These are phyloP conservation scores for Xestia ashworthii DNA, from an alignment of 2,888 invertebrate species.

Conservation along the genomic window DNA sequence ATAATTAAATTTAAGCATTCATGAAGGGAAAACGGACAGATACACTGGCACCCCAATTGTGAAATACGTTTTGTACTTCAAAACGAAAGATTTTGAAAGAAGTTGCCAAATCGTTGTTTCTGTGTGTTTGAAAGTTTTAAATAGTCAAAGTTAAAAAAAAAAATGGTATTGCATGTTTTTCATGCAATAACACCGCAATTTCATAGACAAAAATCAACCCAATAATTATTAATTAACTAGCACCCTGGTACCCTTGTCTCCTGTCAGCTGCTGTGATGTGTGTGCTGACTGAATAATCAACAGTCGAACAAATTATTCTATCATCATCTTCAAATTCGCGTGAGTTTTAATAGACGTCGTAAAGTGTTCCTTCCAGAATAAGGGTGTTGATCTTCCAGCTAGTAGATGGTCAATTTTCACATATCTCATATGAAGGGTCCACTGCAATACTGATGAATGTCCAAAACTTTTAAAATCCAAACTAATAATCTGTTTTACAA, in stretches of 20 bases:
- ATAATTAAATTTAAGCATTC: constrained; percentile 16
- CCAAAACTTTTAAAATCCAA: too few relatives aligned
- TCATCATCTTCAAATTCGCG: not conserved
- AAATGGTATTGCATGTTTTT: not conserved
- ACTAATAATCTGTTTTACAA: too few relatives aligned
- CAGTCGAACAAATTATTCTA: not conserved
- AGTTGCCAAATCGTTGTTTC: too few relatives aligned
- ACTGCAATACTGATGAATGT: too few relatives aligned
- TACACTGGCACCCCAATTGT: not conserved
- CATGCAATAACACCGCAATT: not conserved
- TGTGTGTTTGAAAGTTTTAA: not conserved
- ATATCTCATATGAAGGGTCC: too few relatives aligned
- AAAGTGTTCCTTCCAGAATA: not conserved
- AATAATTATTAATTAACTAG: not conserved
- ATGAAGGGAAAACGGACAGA: not conserved
- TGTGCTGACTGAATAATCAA: not conserved
- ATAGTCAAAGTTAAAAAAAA: not conserved
- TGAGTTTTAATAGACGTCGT: not conserved
- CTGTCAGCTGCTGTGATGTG: not conserved
- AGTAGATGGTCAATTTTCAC: not conserved
- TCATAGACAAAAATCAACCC: not conserved
- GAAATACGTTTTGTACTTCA: not conserved
- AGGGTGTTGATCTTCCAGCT: not conserved
- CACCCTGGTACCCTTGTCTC: too few relatives aligned
- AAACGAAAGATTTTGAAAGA: not conserved